These are phyloP conservation scores for Teleiodes luculella DNA, from an alignment of 2,888 invertebrate species.

Conservation along the genomic window DNA sequence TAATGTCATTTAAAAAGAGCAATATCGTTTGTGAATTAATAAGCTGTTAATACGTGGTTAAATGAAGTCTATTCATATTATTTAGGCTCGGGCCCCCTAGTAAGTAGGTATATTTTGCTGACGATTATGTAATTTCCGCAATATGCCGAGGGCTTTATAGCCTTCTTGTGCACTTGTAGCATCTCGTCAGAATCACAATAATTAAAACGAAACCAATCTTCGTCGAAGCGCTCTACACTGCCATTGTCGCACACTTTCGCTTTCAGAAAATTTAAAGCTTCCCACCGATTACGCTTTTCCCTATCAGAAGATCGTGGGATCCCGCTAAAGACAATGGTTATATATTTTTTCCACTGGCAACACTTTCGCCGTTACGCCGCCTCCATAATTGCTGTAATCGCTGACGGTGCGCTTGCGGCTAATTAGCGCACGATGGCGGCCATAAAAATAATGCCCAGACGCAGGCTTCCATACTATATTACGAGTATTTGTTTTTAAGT, in stretches of 20 bases:
- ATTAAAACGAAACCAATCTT: neutral
- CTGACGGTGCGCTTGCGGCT: constrained; percentile 38
- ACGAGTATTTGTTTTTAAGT: neutral
- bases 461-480: neutral
- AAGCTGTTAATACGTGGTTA: no score
- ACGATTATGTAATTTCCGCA: no score
- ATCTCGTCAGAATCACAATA: constrained; percentile 17
- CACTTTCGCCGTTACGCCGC: constrained; percentile 67
- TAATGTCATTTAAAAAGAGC: no score
- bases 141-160: neutral
- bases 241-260: constrained; percentile 65
- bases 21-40: no score
- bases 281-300: constrained; percentile 73
- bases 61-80: no score
- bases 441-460: neutral
- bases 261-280: constrained; percentile 57
- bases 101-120: no score
- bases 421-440: constrained; percentile 28
- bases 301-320: constrained; percentile 74
- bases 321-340: constrained; percentile 57
- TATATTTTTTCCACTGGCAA: constrained; percentile 56
- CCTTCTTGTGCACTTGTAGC: neutral
- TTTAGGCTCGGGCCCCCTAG: no score
- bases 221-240: constrained; percentile 26
- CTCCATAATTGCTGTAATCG: constrained; percentile 50